These are phyloP conservation scores for Melolontha melolontha DNA, from an alignment of 2,888 invertebrate genomes.

Conservation along the genomic window DNA sequence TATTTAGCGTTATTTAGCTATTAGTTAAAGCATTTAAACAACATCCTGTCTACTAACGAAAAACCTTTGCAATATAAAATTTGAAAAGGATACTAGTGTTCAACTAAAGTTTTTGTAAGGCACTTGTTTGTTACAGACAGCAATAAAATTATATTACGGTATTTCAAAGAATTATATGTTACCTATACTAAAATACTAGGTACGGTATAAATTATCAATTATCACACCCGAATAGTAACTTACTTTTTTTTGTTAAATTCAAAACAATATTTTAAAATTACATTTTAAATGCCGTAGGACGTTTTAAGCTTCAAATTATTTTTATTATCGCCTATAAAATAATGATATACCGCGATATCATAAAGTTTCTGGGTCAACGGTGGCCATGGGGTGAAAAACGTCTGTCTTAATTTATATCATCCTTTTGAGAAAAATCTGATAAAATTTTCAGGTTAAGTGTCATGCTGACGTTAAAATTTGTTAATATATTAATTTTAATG, in stretches of 20 bases:
- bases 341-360: too few relatives aligned
- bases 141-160: not conserved
- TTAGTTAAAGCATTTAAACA: constrained; percentile 17
- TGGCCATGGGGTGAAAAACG: too few relatives aligned
- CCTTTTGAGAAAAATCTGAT: too few relatives aligned
- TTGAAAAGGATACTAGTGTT: not conserved
- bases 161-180: not conserved
- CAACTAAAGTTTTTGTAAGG: not conserved
- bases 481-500: too few relatives aligned
- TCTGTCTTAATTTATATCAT: too few relatives aligned
- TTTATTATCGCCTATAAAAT: too few relatives aligned
- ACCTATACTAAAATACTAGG: not conserved
- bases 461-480: too few relatives aligned
- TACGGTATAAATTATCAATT: not conserved
- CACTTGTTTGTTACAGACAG: not conserved
- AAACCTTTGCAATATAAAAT: constrained; percentile 15
- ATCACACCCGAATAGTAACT: not conserved
- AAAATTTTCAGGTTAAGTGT: too few relatives aligned
- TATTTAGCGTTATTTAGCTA: too few relatives aligned
- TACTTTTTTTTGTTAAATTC: not conserved
- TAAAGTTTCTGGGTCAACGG: too few relatives aligned
- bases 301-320: too few relatives aligned
- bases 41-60: constrained; percentile 20
- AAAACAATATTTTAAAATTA: not conserved
- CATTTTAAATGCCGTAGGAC: too few relatives aligned